Conservation (phyloP, 2,113 vertebrate genomes). For the Alosa alosa region DNA sequence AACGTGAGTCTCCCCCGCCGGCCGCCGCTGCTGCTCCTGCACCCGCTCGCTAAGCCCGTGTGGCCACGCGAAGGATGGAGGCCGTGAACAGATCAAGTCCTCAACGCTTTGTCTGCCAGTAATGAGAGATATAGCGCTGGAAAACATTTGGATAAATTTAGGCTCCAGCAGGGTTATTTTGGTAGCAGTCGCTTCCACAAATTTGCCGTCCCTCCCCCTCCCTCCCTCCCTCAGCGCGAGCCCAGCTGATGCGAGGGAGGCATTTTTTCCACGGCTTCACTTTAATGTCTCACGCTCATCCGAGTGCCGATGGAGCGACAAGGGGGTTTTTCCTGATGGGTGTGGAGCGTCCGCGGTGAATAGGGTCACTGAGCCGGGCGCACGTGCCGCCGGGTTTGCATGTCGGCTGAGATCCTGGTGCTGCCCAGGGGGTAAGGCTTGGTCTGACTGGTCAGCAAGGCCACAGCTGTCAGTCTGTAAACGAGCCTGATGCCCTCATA, state of each 20-base stretch:
- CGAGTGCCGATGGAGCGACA: not conserved
- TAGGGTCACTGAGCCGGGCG: not conserved
- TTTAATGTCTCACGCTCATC: constrained; percentile 21
- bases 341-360: not conserved
- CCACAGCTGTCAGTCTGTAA: not conserved
- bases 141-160: constrained; percentile 42
- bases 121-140: constrained; percentile 34
- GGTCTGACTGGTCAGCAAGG: not conserved
- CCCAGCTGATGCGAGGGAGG: constrained; percentile 24
- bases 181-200: constrained; percentile 12
- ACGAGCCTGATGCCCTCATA: not conserved
- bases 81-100: not conserved
- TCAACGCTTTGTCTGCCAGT: constrained; percentile 25
- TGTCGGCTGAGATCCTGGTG: not conserved
- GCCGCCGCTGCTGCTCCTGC: not conserved
- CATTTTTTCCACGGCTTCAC: constrained; percentile 44
- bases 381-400: not conserved
- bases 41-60: constrained; percentile 5
- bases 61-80: constrained; percentile 29
- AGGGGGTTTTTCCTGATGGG: not conserved
- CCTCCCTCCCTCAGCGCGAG: not conserved
- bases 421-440: not conserved
- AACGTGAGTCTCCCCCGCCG: constrained; percentile 32
- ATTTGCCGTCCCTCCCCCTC: not conserved
- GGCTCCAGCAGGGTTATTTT: constrained; percentile 23